phyloP scores from a whole-genome alignment of 1,140 invertebrate genomes.

The Drosophila lacteicornis region DNA sequence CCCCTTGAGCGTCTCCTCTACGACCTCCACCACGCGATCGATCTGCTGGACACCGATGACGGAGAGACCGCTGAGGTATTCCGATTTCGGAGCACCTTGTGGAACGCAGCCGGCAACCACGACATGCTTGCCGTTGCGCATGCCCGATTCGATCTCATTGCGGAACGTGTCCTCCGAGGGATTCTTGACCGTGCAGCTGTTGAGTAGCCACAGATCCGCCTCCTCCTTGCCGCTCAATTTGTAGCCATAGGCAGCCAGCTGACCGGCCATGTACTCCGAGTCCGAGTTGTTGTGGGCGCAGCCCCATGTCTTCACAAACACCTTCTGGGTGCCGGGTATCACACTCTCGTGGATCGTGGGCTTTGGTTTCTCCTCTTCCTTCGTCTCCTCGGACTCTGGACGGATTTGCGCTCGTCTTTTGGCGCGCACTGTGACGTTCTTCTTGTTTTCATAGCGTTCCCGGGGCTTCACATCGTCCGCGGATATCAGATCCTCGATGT shows the following conservation, averaged over 20 bases:
- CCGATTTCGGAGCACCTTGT: slow-evolving; percentile 92
- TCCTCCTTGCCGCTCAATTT: slow-evolving; percentile 91
- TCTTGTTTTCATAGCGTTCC: slow-evolving; percentile 89
- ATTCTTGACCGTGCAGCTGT: slow-evolving; percentile 99
- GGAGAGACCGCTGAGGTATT: slow-evolving; percentile 91
- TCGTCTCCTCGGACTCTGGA: slow-evolving; percentile 29
- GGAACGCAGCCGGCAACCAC: slow-evolving; percentile 99
- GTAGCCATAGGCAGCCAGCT: slow-evolving; percentile 95
- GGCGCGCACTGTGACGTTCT: slow-evolving; percentile 88
- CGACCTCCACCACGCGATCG: slow-evolving; percentile 98
- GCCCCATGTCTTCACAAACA: slow-evolving; percentile 99
- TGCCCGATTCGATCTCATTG: slow-evolving; percentile 95
- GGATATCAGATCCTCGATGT: slow-evolving; percentile 93
- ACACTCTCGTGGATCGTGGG: slow-evolving; percentile 86
- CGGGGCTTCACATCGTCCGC: slow-evolving; percentile 91
- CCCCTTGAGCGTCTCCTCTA: slow-evolving; percentile 98
- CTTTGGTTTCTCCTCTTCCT: slow-evolving; percentile 45
- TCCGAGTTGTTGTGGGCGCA: slow-evolving; percentile 98
- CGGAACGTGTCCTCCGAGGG: slow-evolving; percentile 98
- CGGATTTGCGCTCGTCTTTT: slow-evolving; percentile 85
- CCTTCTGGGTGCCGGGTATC: slow-evolving; percentile 94
- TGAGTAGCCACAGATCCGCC: slow-evolving; percentile 97
- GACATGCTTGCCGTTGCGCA: slow-evolving; percentile 91
- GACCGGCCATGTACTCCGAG: slow-evolving; percentile 98
- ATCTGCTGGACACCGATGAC: slow-evolving; percentile 99